phyloP scores from a whole-genome alignment of 2,888 invertebrate genomes.

The Epiblema foenella region DNA sequence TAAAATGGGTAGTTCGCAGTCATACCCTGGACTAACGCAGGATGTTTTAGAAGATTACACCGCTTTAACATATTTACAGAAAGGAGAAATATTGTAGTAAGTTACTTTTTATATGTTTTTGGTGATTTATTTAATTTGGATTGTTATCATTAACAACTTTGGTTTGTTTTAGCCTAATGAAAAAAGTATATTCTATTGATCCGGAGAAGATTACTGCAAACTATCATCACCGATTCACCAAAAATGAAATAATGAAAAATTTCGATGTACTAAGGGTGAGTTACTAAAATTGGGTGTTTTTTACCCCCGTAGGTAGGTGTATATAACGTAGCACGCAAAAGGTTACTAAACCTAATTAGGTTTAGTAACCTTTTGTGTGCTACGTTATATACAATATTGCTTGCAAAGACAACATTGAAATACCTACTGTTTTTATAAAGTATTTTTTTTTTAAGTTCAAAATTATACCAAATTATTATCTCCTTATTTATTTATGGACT shows the following conservation, averaged over 20 bases:
- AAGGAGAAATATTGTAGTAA: constrained; percentile 87
- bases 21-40: constrained; percentile 80
- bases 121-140: background rate
- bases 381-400: too few species aligned
- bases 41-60: constrained; percentile 86
- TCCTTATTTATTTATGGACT: too few species aligned
- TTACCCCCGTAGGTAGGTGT: too few species aligned
- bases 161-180: constrained; percentile 80
- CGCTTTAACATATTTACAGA: constrained; percentile 85
- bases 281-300: constrained; percentile 14
- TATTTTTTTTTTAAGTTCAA: too few species aligned
- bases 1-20: constrained; percentile 79
- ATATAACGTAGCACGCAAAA: too few species aligned
- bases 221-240: constrained; percentile 79
- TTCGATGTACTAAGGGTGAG: constrained; percentile 88
- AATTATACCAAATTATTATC: too few species aligned
- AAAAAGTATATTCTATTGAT: constrained; percentile 82
- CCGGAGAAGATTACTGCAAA: constrained; percentile 72
- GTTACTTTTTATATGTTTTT: constrained; percentile 53
- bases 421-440: too few species aligned
- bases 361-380: too few species aligned
- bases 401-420: too few species aligned
- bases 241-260: constrained; percentile 81
- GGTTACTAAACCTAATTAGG: too few species aligned
- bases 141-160: background rate